Conservation (phyloP, 2,888 invertebrate genomes). For the Schrankia costaestrigalis region DNA sequence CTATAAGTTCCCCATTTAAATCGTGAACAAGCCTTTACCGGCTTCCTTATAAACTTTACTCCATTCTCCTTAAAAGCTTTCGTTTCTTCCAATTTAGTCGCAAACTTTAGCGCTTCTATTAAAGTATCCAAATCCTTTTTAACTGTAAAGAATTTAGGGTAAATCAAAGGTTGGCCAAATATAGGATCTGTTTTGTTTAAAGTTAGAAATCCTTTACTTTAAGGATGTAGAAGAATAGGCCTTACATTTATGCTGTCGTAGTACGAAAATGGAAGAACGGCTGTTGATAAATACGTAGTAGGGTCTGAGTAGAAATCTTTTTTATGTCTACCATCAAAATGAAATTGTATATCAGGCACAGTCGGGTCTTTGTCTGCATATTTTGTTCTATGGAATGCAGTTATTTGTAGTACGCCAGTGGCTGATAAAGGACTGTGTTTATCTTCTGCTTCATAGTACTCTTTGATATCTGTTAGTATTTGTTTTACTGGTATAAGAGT, state of each 20-base stretch:
- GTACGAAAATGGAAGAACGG: conserved; percentile 76
- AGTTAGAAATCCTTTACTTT: conserved; percentile 81
- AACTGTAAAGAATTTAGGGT: conserved; percentile 84
- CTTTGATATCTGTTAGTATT: conserved; percentile 54
- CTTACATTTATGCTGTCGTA: conserved; percentile 82
- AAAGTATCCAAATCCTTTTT: conserved; percentile 82
- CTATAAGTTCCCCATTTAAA: conserved; percentile 79
- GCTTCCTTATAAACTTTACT: conserved; percentile 73
- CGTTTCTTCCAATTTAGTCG: conserved; percentile 78
- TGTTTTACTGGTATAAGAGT: conserved; percentile 57
- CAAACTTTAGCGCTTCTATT: conserved; percentile 81
- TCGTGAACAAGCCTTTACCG: conserved; percentile 78
- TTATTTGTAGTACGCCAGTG: conserved; percentile 77
- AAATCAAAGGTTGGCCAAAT: conserved; percentile 85
- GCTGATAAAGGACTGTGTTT: conserved; percentile 70
- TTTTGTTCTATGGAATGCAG: conserved; percentile 79
- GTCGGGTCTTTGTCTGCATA: conserved; percentile 71
- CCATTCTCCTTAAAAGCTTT: conserved; percentile 76
- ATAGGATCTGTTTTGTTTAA: conserved; percentile 85
- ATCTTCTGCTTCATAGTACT: conserved; percentile 51
- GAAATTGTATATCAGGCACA: conserved; percentile 84
- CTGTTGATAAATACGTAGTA: conserved; percentile 61
- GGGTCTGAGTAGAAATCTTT: conserved; percentile 81
- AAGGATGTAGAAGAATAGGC: conserved; percentile 81
- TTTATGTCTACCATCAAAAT: conserved; percentile 79